Percentiles rank a stretch among this genome's conserved stretches.
Conservation (phyloP, 2,888 invertebrate species). For the Danaus chrysippus region DNA sequence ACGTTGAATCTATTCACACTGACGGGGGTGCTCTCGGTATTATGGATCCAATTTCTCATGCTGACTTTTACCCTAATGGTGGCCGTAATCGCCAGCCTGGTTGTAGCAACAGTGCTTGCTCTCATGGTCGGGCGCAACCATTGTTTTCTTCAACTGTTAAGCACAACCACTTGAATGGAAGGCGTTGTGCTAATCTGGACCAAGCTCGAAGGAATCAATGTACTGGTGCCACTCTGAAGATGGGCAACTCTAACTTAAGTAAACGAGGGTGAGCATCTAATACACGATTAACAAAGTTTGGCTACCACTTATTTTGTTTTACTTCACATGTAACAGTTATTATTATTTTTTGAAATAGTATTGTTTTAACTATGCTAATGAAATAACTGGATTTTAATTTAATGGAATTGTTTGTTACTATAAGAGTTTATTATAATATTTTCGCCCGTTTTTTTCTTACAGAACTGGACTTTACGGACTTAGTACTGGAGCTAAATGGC, state of each 20-base stretch:
- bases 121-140: constrained; percentile 38
- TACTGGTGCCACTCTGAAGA: constrained; percentile 30
- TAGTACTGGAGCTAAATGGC: too few species aligned
- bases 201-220: constrained; percentile 37
- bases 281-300: not conserved
- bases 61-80: constrained; percentile 47
- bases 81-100: constrained; percentile 43
- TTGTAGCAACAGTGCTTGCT: constrained; percentile 38
- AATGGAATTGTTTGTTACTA: too few species aligned
- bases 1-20: constrained; percentile 46
- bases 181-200: constrained; percentile 34
- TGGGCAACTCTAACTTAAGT: constrained; percentile 37
- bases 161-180: constrained; percentile 38
- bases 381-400: too few species aligned
- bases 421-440: too few species aligned
- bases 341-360: too few species aligned
- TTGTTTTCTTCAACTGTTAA: constrained; percentile 41
- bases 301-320: too few species aligned
- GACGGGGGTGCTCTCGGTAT: constrained; percentile 44
- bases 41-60: constrained; percentile 37
- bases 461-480: too few species aligned
- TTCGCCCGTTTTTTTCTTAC: too few species aligned
- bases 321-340: too few species aligned
- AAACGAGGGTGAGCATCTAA: constrained; percentile 36
- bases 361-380: too few species aligned